These are phyloP conservation scores for Protomyctophum bolini DNA, from an alignment of 2,113 vertebrate species.

Conservation along the genomic window DNA sequence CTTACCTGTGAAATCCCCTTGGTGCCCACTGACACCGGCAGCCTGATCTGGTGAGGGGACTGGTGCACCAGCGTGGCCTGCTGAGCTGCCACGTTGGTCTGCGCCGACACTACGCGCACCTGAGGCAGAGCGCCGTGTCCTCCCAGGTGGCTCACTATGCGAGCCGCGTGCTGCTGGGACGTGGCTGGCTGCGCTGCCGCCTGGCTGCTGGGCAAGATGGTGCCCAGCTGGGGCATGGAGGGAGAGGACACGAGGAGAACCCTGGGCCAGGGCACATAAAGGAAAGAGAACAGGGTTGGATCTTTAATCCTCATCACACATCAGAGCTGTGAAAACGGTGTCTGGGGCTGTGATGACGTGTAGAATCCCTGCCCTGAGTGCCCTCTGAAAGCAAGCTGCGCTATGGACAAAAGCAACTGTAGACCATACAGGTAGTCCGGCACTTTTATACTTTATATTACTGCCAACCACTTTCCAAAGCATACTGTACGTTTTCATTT, in stretches of 20 bases:
- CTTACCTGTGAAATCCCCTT: conserved; percentile 91
- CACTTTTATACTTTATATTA: too few relatives aligned
- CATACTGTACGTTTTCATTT: too few relatives aligned
- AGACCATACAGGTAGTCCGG: too few relatives aligned
- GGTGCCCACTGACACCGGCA: conserved; percentile 84
- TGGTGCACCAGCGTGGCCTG: conserved; percentile 82
- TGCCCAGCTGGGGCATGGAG: conserved; percentile 90
- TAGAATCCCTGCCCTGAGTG: too few relatives aligned
- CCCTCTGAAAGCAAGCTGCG: too few relatives aligned
- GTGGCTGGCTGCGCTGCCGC: conserved; percentile 75
- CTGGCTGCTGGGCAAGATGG: conserved; percentile 84
- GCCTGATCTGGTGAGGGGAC: conserved; percentile 86
- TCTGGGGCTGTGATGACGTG: too few relatives aligned
- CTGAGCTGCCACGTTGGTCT: conserved; percentile 76
- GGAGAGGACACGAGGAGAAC: conserved; percentile 95
- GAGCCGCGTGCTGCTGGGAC: conserved; percentile 77
- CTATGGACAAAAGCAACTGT: too few relatives aligned
- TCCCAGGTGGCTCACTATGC: conserved; percentile 83
- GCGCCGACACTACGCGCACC: conserved; percentile 89
- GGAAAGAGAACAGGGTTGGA: neutral
- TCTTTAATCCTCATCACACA: too few relatives aligned
- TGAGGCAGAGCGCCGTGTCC: conserved; percentile 85
- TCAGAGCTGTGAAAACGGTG: too few relatives aligned
- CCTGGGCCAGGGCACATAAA: conserved; percentile 52
- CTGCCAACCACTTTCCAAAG: too few relatives aligned